A percentile compares a stretch with the other conserved stretches of the same genome.
Conservation (phyloP, 37 sponge, comb jelly and placozoan genomes). For the Geodia barretti region DNA sequence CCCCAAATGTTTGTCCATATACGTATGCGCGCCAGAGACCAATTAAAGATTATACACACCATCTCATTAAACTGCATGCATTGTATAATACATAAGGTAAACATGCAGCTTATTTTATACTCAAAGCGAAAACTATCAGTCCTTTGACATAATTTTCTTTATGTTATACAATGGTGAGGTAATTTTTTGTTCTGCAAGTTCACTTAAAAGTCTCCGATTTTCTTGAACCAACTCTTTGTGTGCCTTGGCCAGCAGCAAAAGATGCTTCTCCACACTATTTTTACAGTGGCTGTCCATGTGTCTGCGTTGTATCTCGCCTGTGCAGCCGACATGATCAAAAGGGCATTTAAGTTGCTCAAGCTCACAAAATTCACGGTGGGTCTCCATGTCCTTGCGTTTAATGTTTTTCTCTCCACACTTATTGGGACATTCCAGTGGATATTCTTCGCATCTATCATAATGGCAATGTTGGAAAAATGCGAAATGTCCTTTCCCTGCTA, state of each 20-base stretch:
- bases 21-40: too few species aligned
- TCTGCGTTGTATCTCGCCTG: background rate
- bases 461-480: background rate
- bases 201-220: too few species aligned
- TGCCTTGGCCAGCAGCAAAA: background rate
- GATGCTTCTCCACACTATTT: background rate
- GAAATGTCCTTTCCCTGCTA: background rate
- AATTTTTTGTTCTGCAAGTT: too few species aligned
- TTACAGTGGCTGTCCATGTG: background rate
- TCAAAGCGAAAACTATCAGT: too few species aligned
- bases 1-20: too few species aligned
- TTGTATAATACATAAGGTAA: too few species aligned
- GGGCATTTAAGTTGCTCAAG: background rate
- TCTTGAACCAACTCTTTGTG: background rate
- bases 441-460: background rate
- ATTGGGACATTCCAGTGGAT: conserved; percentile 16
- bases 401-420: background rate
- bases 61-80: too few species aligned
- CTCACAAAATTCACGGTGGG: background rate
- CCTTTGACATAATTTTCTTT: too few species aligned
- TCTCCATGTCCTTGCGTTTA: conserved; percentile 3
- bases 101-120: too few species aligned
- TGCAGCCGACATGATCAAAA: background rate
- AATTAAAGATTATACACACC: too few species aligned
- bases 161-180: too few species aligned